Percentiles rank a stretch among this genome's conserved stretches.
phyloP scores from a whole-genome alignment of 2,113 vertebrate species.

The Corythaixoides concolor region DNA sequence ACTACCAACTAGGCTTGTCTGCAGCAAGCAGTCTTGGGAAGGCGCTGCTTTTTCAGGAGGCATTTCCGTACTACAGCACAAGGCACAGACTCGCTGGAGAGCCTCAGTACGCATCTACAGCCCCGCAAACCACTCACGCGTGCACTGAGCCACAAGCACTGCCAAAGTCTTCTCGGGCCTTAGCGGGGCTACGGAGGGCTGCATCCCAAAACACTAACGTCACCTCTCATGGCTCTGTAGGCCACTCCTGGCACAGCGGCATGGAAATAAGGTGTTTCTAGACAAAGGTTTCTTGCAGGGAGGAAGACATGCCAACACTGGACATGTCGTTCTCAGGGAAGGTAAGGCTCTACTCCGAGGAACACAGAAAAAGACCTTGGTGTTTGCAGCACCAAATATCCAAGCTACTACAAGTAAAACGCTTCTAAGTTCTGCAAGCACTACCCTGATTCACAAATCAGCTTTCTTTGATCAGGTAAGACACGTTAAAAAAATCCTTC shows the following conservation, averaged over 20 bases:
- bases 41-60: background rate
- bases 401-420: background rate
- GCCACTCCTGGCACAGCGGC: background rate
- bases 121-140: background rate
- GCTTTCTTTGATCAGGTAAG: background rate
- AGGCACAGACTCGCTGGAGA: background rate
- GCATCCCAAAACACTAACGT: background rate
- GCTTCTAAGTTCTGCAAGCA: background rate
- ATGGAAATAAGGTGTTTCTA: background rate
- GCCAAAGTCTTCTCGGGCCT: background rate
- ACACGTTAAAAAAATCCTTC: background rate
- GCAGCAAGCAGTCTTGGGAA: background rate
- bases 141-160: background rate
- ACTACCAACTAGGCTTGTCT: background rate
- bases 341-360: background rate
- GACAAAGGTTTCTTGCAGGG: background rate
- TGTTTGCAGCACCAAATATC: background rate
- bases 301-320: background rate
- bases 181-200: background rate
- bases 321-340: background rate
- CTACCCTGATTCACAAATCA: background rate
- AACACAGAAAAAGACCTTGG: background rate
- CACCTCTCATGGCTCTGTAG: background rate
- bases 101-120: background rate
- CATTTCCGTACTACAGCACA: rapidly evolving